A percentile compares a stretch with the other conserved stretches of the same genome.
These are phyloP conservation scores for Alfaro cultratus DNA, from an alignment of 2,797 vertebrate genomes.

Conservation along the genomic window DNA sequence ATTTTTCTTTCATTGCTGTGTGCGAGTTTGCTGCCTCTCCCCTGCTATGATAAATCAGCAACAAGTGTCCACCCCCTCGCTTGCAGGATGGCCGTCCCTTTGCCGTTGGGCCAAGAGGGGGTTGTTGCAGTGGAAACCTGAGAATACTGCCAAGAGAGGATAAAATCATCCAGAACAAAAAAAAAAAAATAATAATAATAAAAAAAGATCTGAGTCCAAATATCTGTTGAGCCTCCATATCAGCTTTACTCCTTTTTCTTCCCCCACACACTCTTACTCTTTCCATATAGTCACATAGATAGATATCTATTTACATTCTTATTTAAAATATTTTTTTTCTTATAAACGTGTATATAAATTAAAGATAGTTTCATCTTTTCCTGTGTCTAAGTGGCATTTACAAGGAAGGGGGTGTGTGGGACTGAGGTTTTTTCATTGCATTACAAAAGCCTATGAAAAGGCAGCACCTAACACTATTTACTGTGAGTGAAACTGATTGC, in stretches of 20 bases:
- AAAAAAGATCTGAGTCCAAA: slow-evolving; percentile 46
- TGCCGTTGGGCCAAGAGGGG: slow-evolving; percentile 25
- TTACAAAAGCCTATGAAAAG: slow-evolving; percentile 78
- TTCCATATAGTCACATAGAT: slow-evolving; percentile 76
- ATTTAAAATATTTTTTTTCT: slow-evolving; percentile 80
- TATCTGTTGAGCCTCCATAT: slow-evolving; percentile 34
- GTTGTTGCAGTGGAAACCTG: slow-evolving; percentile 74
- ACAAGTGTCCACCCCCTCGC: slow-evolving; percentile 61
- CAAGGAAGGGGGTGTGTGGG: slow-evolving; percentile 78
- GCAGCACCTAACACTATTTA: slow-evolving; percentile 81
- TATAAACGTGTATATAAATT: slow-evolving; percentile 84
- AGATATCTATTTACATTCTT: slow-evolving; percentile 82
- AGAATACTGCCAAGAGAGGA: slow-evolving; percentile 72
- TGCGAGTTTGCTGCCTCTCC: slow-evolving; percentile 28
- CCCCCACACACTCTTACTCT: slow-evolving; percentile 54
- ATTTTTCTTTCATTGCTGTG: slow-evolving; percentile 17
- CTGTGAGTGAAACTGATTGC: slow-evolving; percentile 48
- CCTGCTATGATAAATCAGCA: slow-evolving; percentile 54
- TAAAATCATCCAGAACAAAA: slow-evolving; percentile 57
- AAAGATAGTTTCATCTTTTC: slow-evolving; percentile 78
- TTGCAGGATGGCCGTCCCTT: slow-evolving; percentile 30
- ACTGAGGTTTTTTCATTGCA: slow-evolving; percentile 85
- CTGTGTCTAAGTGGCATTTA: slow-evolving; percentile 83
- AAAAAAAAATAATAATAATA: neutral
- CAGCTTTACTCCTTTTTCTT: slow-evolving; percentile 42